Evolutionary conservation across 2,888 invertebrate species (phyloP).

Genomic region (Cryptophagus acutangulus): DNA sequence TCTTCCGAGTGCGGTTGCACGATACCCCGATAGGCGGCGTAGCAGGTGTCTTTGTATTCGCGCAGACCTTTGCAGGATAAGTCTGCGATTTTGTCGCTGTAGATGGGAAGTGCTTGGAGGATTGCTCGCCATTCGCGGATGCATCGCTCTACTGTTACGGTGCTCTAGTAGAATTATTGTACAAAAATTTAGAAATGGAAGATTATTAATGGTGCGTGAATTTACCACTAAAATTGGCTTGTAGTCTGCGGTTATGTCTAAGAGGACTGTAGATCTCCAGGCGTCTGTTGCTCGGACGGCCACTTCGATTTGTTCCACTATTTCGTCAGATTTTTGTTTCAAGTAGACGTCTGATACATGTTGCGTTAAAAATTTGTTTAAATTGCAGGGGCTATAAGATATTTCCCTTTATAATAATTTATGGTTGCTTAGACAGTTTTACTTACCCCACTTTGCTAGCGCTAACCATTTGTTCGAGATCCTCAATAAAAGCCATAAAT

Average conservation of each 20-base stretch:
- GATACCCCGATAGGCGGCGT: slow-evolving; percentile 67
- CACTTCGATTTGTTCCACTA: slow-evolving; percentile 61
- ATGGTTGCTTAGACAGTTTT: slow-evolving; percentile 32
- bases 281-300: slow-evolving; percentile 72
- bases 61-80: slow-evolving; percentile 66
- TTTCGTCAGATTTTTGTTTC: slow-evolving; percentile 65
- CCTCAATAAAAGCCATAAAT: slow-evolving; percentile 75
- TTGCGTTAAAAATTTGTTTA: slow-evolving; percentile 79
- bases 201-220: slow-evolving; percentile 6
- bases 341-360: slow-evolving; percentile 85
- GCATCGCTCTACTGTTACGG: slow-evolving; percentile 65
- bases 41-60: slow-evolving; percentile 70
- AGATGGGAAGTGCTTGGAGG: slow-evolving; percentile 67
- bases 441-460: slow-evolving; percentile 52
- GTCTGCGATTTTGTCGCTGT: slow-evolving; percentile 69
- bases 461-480: slow-evolving; percentile 65
- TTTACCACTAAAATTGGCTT: slow-evolving; percentile 63
- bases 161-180: slow-evolving; percentile 53
- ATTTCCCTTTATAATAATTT: slow-evolving; percentile 12
- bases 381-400: slow-evolving; percentile 59
- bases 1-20: slow-evolving; percentile 76
- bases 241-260: slow-evolving; percentile 61
- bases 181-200: slow-evolving; percentile 1
- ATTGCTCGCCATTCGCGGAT: slow-evolving; percentile 63
- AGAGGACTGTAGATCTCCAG: slow-evolving; percentile 70